phyloP scores from a whole-genome alignment of 2,888 invertebrate species.

The Aplocera efformata region DNA sequence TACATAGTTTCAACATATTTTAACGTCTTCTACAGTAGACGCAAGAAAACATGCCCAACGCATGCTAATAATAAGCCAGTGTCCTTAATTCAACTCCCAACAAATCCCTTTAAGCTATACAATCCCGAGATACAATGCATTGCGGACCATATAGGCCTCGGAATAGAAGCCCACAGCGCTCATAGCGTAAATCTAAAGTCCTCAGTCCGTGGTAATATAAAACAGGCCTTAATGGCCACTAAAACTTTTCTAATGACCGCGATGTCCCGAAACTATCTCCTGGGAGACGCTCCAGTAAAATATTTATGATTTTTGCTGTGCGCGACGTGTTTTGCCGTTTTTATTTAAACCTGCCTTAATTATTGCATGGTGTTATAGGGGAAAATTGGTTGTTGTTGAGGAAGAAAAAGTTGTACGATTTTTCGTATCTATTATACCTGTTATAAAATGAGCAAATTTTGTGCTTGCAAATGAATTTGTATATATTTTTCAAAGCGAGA shows the following conservation, averaged over 20 bases:
- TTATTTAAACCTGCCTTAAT: conserved; percentile 19
- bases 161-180: conserved; percentile 26
- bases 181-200: conserved; percentile 45
- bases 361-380: conserved; percentile 19
- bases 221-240: conserved; percentile 64
- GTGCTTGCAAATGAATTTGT: too few relatives aligned
- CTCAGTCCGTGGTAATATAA: conserved; percentile 54
- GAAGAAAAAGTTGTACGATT: too few relatives aligned
- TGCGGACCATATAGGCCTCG: too few relatives aligned
- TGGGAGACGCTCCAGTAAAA: conserved; percentile 56
- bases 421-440: too few relatives aligned
- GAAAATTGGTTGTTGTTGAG: too few relatives aligned
- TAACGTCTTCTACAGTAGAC: too few relatives aligned
- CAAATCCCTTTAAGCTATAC: conserved; percentile 18
- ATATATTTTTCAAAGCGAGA: too few relatives aligned
- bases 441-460: too few relatives aligned
- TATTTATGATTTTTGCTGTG: conserved; percentile 38
- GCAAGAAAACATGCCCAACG: too few relatives aligned
- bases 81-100: background rate
- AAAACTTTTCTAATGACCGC: conserved; percentile 70
- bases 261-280: conserved; percentile 66
- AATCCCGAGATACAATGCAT: conserved; percentile 13
- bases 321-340: conserved; percentile 25
- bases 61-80: too few relatives aligned
- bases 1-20: too few relatives aligned